A percentile compares a stretch with the other conserved stretches of the same genome.
Conservation (phyloP, 2,113 vertebrate genomes). For the Clarias macrocephalus region DNA sequence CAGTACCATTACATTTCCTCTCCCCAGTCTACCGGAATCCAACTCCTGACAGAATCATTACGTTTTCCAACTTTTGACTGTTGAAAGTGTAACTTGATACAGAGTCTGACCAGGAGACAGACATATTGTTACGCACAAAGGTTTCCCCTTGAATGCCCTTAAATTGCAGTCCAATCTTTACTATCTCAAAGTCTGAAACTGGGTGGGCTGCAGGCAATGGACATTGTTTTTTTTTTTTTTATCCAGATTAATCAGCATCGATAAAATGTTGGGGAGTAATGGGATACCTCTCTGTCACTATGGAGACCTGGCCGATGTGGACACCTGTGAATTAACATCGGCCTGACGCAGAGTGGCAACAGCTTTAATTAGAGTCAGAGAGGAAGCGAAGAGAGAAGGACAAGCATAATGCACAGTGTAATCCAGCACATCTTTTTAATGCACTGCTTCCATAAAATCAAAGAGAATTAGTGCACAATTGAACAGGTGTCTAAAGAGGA, state of each 20-base stretch:
- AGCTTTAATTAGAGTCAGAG: constrained; percentile 71
- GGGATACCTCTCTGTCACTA: constrained; percentile 71
- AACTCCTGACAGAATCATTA: neutral
- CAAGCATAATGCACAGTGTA: constrained; percentile 42
- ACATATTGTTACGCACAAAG: constrained; percentile 3
- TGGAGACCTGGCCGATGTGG: constrained; percentile 70
- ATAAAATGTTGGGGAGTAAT: constrained; percentile 65
- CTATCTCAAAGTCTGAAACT: neutral
- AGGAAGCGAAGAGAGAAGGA: constrained; percentile 26
- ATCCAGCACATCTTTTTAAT: constrained; percentile 61
- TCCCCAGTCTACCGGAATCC: constrained; percentile 15
- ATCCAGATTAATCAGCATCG: constrained; percentile 67
- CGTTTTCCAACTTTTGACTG: neutral
- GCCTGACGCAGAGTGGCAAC: constrained; percentile 51
- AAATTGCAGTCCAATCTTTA: constrained; percentile 38
- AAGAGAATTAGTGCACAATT: constrained; percentile 70
- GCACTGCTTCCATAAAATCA: constrained; percentile 68
- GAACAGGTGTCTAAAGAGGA: constrained; percentile 64
- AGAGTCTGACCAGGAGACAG: constrained; percentile 20
- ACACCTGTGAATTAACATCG: constrained; percentile 80
- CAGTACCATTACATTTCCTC: neutral
- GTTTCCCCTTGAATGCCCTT: constrained; percentile 34
- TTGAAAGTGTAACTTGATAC: neutral
- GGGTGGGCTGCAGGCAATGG: constrained; percentile 8
- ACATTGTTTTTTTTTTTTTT: constrained; percentile 55